Percentiles rank a stretch among this genome's conserved stretches.
Evolutionary conservation across 2,797 vertebrate species (phyloP).

Genomic region (Mus minutoides): DNA sequence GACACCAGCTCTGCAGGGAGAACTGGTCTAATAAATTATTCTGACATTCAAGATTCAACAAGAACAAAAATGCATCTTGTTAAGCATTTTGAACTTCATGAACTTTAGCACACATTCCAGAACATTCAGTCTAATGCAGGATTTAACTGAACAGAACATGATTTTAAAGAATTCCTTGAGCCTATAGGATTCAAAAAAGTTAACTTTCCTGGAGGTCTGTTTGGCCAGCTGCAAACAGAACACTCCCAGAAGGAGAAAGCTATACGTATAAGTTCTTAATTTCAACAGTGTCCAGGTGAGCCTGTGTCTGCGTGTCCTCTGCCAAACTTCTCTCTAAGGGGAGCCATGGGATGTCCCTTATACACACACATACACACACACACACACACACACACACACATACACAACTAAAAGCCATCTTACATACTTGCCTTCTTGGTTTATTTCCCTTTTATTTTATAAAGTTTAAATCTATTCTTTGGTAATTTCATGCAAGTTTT

Average conservation of each 20-base stretch:
- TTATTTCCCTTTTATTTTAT: background rate
- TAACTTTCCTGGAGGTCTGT: background rate
- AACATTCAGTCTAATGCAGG: background rate
- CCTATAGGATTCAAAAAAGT: background rate
- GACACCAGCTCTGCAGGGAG: background rate
- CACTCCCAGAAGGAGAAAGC: background rate
- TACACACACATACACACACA: no score
- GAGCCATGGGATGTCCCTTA: no score
- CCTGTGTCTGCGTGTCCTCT: fast-evolving
- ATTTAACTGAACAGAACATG: background rate
- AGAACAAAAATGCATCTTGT: background rate
- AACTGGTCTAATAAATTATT: background rate
- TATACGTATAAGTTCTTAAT: background rate
- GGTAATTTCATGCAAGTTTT: background rate
- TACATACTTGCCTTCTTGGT: background rate
- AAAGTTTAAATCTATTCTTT: background rate
- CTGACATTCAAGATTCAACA: background rate
- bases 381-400: no score
- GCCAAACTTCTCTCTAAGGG: background rate
- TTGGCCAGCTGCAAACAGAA: background rate
- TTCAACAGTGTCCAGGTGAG: fast-evolving
- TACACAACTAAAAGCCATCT: background rate
- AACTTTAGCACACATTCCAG: background rate
- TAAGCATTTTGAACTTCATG: slow-evolving; percentile 18
- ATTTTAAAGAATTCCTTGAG: background rate